Percentiles rank a stretch among this genome's conserved stretches.
Evolutionary conservation across 2,888 invertebrate species (phyloP).

Genomic region (Leptopilina myrica): DNA sequence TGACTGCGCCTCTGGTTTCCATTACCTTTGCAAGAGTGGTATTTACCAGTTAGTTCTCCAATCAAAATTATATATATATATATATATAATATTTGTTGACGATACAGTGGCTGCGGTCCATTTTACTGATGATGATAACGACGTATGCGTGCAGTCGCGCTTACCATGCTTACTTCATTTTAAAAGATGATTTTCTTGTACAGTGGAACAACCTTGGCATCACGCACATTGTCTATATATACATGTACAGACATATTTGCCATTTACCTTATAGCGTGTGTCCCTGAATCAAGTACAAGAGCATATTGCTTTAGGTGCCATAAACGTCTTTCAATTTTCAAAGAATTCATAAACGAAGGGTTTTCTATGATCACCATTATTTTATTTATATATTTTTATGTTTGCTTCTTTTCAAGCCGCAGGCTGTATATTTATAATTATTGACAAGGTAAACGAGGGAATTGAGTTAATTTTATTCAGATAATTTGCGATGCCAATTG

Average conservation of each 20-base stretch:
- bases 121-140: constrained; percentile 48
- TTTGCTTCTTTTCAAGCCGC: too few species aligned
- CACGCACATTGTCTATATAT: constrained; percentile 8
- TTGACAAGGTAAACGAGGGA: too few species aligned
- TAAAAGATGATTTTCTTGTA: constrained; percentile 27
- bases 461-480: too few species aligned
- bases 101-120: constrained; percentile 52
- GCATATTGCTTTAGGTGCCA: neutral
- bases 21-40: constrained; percentile 59
- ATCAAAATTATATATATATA: constrained; percentile 9
- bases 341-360: neutral
- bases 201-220: constrained; percentile 13
- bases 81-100: neutral
- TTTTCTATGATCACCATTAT: too few species aligned
- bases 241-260: neutral
- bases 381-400: too few species aligned
- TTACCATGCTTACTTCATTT: neutral
- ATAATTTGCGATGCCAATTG: too few species aligned
- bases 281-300: constrained; percentile 37
- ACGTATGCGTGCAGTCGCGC: constrained; percentile 49
- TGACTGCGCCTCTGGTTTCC: constrained; percentile 74
- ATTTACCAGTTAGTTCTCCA: constrained; percentile 22
- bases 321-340: neutral
- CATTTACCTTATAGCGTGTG: neutral
- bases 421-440: too few species aligned